These are phyloP conservation scores for Harmothoe impar DNA, from an alignment of 2,888 invertebrate species.

Conservation along the genomic window DNA sequence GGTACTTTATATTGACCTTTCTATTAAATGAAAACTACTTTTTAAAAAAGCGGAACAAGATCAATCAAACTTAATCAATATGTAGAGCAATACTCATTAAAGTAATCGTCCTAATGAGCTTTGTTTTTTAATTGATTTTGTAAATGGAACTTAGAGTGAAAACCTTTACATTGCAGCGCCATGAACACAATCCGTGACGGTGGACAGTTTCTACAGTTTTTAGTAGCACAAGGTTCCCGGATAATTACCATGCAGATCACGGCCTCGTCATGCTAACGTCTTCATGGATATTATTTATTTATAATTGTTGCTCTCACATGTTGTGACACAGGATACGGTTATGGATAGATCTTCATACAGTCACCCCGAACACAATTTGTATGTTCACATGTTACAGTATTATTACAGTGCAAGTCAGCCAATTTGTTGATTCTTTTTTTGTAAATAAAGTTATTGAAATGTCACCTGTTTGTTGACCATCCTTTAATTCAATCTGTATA, in stretches of 20 bases:
- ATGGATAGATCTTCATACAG: background rate
- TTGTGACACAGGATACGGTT: background rate
- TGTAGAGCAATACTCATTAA: no score
- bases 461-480: no score
- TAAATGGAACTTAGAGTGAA: no score
- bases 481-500: no score
- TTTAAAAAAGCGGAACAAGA: no score
- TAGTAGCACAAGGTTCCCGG: slow-evolving; percentile 75
- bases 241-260: slow-evolving; percentile 74
- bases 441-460: background rate
- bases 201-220: slow-evolving; percentile 74
- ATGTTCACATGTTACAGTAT: slow-evolving; percentile 2
- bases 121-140: no score
- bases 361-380: background rate
- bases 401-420: background rate
- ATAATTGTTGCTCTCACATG: slow-evolving; percentile 60
- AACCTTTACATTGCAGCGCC: slow-evolving; percentile 75
- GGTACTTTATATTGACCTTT: no score
- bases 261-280: slow-evolving; percentile 67
- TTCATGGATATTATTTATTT: background rate
- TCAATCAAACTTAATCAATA: no score
- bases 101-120: no score
- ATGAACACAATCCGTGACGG: slow-evolving; percentile 76
- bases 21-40: no score
- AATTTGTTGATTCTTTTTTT: background rate